Base-by-base conservation (phyloP, 2,888 invertebrate species). In the Eupithecia inturbata region DNA sequence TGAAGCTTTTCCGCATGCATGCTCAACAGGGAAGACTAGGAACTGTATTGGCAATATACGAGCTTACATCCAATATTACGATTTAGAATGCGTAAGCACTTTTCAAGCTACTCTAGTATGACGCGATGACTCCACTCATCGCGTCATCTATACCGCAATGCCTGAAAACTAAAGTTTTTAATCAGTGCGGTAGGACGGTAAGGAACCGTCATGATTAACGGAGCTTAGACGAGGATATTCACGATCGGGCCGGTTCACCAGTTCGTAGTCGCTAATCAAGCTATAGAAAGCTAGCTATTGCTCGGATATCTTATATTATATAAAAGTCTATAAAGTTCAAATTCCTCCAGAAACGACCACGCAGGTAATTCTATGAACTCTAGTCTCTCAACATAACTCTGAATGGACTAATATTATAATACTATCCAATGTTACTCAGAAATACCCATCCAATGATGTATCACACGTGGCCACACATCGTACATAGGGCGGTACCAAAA, bases 11-110 rank as follows among this genome's bases (percentile, higher is more conserved):
- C 7, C n/a, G n/a, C n/a, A 9, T 67, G 60, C 49, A 33, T 22
- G 26, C 19, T 70, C 33, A 68, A 57, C 68, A 31, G 41, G 69
- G 12, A 41, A 10, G 49, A 22, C 49, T 62, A n/a, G 19, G 31
- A 7, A 62, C 19, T 62, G 28, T 62, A 62, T 7, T 19, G 45
- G 36, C 33, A 33, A 68, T 26, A 57, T 26, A 2, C 12, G 57
- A 26, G 53, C 12, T 53, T 22, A 53, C 12, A 12, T 26, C 10
- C 22, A 12, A 53, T 14, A 14, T 26, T 26, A 57, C 14, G 57
- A 12, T 14, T 57, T 26, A 14, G 10, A 57, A 57, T 57, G n/a
- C 57, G 53, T 57, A 12, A 57, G 57, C 5, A 26, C 12, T 57
- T 14, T 12, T 53, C 49, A 22, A 53, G 12, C 10, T 53, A 9